phyloP scores from a whole-genome alignment of 1,140 invertebrate genomes.

The Lanistes nyassanus region DNA sequence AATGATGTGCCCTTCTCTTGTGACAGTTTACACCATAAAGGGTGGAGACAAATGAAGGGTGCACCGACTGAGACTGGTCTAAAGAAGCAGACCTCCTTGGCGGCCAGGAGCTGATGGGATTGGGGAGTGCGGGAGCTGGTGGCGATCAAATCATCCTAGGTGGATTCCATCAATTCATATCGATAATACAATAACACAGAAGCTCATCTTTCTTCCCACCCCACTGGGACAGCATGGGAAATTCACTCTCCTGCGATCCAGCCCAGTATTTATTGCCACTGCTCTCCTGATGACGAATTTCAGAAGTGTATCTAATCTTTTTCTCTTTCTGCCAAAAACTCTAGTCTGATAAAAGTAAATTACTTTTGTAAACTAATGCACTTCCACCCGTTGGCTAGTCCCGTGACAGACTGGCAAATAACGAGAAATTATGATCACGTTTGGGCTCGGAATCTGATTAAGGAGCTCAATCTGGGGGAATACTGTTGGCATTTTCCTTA shows the following conservation, averaged over 20 bases:
- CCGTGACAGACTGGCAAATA: constrained; percentile 6
- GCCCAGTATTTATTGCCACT: constrained; percentile 1
- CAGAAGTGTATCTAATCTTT: constrained; percentile 26
- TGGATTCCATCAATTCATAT: constrained; percentile 28
- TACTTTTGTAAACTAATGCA: constrained; percentile 23
- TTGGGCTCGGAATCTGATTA: constrained; percentile 31
- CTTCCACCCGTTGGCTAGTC: background rate
- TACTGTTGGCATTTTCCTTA: constrained; percentile 31
- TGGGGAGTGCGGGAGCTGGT: background rate
- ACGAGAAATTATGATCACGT: constrained; percentile 35
- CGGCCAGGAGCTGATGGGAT: constrained; percentile 11
- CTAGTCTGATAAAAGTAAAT: constrained; percentile 23
- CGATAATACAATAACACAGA: constrained; percentile 27
- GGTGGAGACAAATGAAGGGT: no score
- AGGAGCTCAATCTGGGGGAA: constrained; percentile 27
- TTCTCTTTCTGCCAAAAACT: constrained; percentile 19
- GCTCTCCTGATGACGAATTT: constrained; percentile 10
- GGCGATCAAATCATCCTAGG: constrained; percentile 14
- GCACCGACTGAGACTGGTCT: no score
- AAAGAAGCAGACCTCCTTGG: no score
- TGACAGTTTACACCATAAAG: no score
- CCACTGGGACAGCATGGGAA: constrained; percentile 2
- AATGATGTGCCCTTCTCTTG: no score
- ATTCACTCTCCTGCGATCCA: background rate
- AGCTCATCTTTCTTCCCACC: constrained; percentile 25